Percentiles rank a stretch among this genome's conserved stretches.
Evolutionary conservation across 2,888 invertebrate species (phyloP).

Genomic region (Tenthredo mesomela): DNA sequence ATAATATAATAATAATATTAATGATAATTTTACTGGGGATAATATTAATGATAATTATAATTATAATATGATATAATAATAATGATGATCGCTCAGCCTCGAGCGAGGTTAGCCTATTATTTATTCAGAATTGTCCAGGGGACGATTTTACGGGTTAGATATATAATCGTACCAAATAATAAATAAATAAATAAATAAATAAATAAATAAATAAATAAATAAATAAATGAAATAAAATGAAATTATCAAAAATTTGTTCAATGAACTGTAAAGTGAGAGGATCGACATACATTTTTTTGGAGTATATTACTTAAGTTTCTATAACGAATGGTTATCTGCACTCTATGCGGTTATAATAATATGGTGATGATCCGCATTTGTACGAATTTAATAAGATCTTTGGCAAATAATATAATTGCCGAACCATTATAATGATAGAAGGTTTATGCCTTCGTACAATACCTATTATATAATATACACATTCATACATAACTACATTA

Average conservation of each 20-base stretch:
- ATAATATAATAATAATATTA: slow-evolving; percentile 23
- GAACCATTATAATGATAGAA: slow-evolving; percentile 4
- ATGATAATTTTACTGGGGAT: background rate
- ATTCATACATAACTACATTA: slow-evolving; percentile 21
- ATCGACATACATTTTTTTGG: slow-evolving; percentile 22
- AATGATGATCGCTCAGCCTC: slow-evolving; percentile 59
- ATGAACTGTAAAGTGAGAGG: slow-evolving; percentile 15
- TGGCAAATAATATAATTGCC: background rate
- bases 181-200: slow-evolving; percentile 36
- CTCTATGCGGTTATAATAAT: background rate
- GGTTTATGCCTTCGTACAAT: slow-evolving; percentile 15
- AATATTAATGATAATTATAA: background rate
- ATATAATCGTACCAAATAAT: slow-evolving; percentile 72
- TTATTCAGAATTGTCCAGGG: slow-evolving; percentile 64
- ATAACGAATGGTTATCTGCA: slow-evolving; percentile 26
- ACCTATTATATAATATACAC: background rate
- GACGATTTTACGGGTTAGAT: slow-evolving; percentile 65
- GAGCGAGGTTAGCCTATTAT: slow-evolving; percentile 66
- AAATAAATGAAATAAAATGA: slow-evolving; percentile 46
- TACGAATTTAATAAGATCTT: slow-evolving; percentile 29
- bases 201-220: slow-evolving; percentile 60
- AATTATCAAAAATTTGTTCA: slow-evolving; percentile 48
- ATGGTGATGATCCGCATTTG: slow-evolving; percentile 16
- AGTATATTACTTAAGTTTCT: slow-evolving; percentile 38
- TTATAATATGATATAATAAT: background rate